Evolutionary conservation across 2,113 vertebrate species (phyloP), one percentile per base, ranked within the genome.

Genomic region (Brachyistius frenatus): DNA sequence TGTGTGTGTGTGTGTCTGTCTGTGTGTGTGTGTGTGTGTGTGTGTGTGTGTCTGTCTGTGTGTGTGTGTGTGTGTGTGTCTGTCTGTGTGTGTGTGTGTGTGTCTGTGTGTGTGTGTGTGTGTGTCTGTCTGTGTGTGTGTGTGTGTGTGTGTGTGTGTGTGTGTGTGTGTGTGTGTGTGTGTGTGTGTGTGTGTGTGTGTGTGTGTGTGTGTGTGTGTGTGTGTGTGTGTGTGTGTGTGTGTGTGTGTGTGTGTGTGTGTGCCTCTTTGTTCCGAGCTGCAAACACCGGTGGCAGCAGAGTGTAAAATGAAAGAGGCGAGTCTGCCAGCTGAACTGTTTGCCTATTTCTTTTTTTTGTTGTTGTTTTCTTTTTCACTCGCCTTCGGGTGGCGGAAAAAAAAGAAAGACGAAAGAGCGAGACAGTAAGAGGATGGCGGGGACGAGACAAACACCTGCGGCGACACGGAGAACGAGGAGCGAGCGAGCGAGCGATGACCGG

Each of bases 261-360:
- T 11, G 9, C 41, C 41, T 44, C 41, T 78, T 71, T 78, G 81
- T 86, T 76, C 36, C 62, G 60, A 49, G 46, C 67, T 71, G 50
- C 66, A 71, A 56, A 78, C n/a, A 55, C 76, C 58, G 62, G 16
- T 57, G 77, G 63, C 35, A 46, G 63, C 67, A 56, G 71, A 60
- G 72, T 60, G 68, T 69, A 73, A 53, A 54, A 76, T 57, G 5
- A 81, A 78, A 65, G 67, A 47, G 61, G 33, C 15, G 10, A 49
- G 15, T 49, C 36, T 73, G 76, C 69, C 54, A 56, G 66, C 58
- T 9, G 39, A 37, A 68, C 44, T 58, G 31, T 81, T 86, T 70
- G 47, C 37, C 47, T 49, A 14, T 73, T 64, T 70, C 39, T 55
- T 23, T 23, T 23, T 23, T 23, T 23, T 23, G 1, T 23, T 23